Conservation (phyloP, 2,113 vertebrate genomes). For the Sebastes fasciatus region DNA sequence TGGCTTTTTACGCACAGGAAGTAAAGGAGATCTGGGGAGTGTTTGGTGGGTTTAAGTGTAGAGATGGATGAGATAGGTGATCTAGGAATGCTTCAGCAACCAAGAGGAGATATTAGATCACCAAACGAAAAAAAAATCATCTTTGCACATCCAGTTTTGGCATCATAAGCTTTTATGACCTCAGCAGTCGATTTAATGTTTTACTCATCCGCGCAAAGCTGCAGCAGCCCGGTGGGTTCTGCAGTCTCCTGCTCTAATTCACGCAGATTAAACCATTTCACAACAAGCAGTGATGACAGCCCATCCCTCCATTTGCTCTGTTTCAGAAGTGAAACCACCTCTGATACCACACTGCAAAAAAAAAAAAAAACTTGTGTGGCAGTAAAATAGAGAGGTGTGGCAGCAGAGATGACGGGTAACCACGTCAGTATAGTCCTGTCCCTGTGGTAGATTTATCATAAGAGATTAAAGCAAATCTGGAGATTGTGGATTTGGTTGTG, state of each 20-base stretch:
- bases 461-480: conserved; percentile 72
- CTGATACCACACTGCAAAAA: neutral
- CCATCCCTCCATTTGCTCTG: conserved; percentile 18
- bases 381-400: neutral
- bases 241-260: conserved; percentile 33
- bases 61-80: neutral
- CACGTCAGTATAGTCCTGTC: neutral
- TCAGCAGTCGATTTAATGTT: conserved; percentile 36
- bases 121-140: conserved; percentile 23
- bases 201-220: conserved; percentile 33
- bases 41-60: neutral
- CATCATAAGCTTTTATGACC: conserved; percentile 33
- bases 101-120: neutral
- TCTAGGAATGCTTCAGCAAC: neutral
- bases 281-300: conserved; percentile 8
- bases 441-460: conserved; percentile 49
- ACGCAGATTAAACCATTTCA: conserved; percentile 58
- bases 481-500: conserved; percentile 73
- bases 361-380: neutral
- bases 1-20: neutral
- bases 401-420: conserved; percentile 6
- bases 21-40: neutral
- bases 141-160: conserved; percentile 56
- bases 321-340: conserved; percentile 12
- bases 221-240: neutral